phyloP scores from a whole-genome alignment of 2,113 vertebrate species.

The Sturnus vulgaris region DNA sequence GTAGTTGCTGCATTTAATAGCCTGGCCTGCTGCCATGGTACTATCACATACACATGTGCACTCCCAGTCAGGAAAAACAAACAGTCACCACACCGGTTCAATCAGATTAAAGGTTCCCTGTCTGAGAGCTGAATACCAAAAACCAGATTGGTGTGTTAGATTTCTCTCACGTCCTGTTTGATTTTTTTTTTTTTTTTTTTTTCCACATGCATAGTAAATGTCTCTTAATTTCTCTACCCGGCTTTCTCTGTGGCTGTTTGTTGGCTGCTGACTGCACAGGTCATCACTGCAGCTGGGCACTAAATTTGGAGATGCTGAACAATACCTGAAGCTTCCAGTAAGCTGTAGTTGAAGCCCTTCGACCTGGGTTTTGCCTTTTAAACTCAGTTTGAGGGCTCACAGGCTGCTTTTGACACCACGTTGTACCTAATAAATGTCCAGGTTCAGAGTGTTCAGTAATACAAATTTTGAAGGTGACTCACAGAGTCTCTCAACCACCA shows the following conservation, averaged over 20 bases:
- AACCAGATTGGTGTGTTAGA: neutral
- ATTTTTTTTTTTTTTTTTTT: slow-evolving; percentile 31
- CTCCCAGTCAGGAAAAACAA: slow-evolving; percentile 46
- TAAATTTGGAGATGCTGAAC: neutral
- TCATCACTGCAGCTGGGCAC: neutral
- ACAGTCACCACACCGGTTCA: slow-evolving; percentile 28
- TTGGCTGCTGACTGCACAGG: neutral
- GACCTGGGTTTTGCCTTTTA: neutral
- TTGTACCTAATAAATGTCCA: neutral
- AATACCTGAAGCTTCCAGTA: neutral
- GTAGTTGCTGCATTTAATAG: slow-evolving; percentile 29
- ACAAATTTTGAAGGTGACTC: neutral
- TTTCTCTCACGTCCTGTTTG: neutral
- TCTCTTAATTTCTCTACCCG: neutral
- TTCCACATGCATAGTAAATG: neutral
- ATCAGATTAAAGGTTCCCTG: slow-evolving; percentile 43
- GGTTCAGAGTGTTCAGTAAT: neutral
- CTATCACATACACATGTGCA: slow-evolving; percentile 14
- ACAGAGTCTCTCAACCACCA: neutral
- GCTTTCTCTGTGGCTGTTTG: neutral
- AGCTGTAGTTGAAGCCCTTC: neutral
- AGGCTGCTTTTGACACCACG: neutral
- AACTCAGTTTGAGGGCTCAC: neutral
- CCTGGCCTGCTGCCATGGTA: slow-evolving; percentile 32
- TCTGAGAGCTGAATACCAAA: slow-evolving; percentile 48